Conservation (phyloP, 2,113 vertebrate species). For the Trinectes maculatus region DNA sequence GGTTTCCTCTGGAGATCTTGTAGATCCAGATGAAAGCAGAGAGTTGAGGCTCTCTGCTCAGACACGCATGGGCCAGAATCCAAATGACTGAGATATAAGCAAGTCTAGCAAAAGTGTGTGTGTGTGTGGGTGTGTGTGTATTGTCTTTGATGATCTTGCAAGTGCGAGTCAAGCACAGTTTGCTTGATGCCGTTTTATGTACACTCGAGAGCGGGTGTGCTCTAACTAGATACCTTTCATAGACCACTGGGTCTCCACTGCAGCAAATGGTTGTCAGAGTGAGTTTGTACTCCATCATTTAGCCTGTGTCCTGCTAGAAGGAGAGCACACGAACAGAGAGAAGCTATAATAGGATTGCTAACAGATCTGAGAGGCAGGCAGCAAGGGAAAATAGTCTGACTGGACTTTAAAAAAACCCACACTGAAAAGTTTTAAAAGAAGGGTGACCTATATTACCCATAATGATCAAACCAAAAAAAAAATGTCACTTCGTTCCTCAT, state of each 20-base stretch:
- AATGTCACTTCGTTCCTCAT: neutral
- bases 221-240: constrained; percentile 56
- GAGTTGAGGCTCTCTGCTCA: constrained; percentile 52
- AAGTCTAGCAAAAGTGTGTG: constrained; percentile 21
- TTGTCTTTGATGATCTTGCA: constrained; percentile 61
- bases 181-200: constrained; percentile 60
- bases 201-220: constrained; percentile 14
- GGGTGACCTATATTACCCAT: neutral
- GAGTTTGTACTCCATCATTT: constrained; percentile 65
- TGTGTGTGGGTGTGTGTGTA: constrained; percentile 2
- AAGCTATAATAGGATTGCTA: constrained; percentile 41
- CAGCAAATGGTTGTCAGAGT: constrained; percentile 54
- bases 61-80: constrained; percentile 55
- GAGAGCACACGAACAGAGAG: constrained; percentile 17
- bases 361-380: constrained; percentile 21
- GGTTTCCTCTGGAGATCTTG: constrained; percentile 59
- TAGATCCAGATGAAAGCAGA: constrained; percentile 68
- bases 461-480: neutral
- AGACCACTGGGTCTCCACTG: constrained; percentile 31
- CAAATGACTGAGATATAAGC: constrained; percentile 54
- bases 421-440: constrained; percentile 9
- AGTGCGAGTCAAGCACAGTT: constrained; percentile 62
- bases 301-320: constrained; percentile 34
- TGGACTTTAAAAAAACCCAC: constrained; percentile 26
- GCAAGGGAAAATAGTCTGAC: constrained; percentile 6